Evolutionary conservation across 1,140 invertebrate genomes (phyloP).

Genomic region (Bombus confusus): DNA sequence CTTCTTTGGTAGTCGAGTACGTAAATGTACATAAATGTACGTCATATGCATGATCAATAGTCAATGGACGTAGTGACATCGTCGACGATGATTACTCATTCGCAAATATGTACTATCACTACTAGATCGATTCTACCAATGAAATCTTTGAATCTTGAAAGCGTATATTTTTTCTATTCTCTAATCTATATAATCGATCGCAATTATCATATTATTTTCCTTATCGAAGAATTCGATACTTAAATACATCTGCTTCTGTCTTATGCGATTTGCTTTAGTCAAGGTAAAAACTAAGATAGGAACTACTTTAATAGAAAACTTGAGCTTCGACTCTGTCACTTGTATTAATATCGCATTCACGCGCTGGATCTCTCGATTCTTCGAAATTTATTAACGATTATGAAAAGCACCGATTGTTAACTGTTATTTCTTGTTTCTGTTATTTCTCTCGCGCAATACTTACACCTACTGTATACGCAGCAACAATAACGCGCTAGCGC

Average conservation of each 20-base stretch:
- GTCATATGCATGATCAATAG: slow-evolving; percentile 39
- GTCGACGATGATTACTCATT: slow-evolving; percentile 36
- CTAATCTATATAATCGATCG: no score
- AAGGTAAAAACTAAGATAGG: background rate
- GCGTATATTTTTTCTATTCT: background rate
- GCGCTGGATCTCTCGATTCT: no score
- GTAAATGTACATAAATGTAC: slow-evolving; percentile 36
- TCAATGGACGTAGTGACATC: slow-evolving; percentile 41
- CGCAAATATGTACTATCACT: slow-evolving; percentile 20
- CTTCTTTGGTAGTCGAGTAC: slow-evolving; percentile 20
- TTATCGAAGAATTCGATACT: background rate
- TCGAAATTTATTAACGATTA: no score
- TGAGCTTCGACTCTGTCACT: no score
- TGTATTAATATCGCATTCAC: no score
- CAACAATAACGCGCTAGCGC: no score
- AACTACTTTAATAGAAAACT: background rate
- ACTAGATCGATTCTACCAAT: background rate
- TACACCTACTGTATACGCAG: no score
- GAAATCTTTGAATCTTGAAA: slow-evolving; percentile 1
- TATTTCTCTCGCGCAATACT: no score
- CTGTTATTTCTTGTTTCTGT: no score
- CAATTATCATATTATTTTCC: no score
- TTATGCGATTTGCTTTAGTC: no score
- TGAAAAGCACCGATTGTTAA: no score
- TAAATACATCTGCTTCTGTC: background rate